Base-by-base conservation (phyloP, 2,113 vertebrate species). In the Ageneiosus marmoratus region DNA sequence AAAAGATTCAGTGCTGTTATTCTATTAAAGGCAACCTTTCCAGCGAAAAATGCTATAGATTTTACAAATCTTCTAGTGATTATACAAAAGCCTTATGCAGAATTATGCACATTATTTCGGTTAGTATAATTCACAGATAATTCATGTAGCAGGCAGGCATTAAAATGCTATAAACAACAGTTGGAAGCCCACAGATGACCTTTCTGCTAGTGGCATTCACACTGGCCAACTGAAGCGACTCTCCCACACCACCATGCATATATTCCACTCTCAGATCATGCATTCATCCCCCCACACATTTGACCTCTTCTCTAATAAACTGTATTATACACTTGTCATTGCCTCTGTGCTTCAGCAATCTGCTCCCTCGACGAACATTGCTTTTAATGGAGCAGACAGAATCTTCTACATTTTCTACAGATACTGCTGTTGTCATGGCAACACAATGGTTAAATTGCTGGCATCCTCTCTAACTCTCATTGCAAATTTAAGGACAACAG, bases 401-500 rank as follows among this genome's bases (percentile, higher is more conserved):
- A 82, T 87, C 77, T 67, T 69, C 79, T 79, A 73, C 72, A 56
- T 73, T 84, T 85, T 81, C 80, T 83, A 87, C 80, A 82, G 82
- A 88, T 83, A 82, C 73, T 58, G 80, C 58, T 10, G 87, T 86
- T 86, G 85, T 85, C 87, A 88, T 88, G 83, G 78, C 77, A 88
- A 88, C 87, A 84, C 85, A 85, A 85, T 83, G 81, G 83, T 86
- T 86, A 82, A 83, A 83, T 73, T 83, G 65, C 87, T 70, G 34
- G 44, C 81, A 80, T 55, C 79, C 72, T 74, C 73, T 79, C 74
- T 50, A 78, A 79, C 78, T 53, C 76, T 79, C 67, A 67, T 37
- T 65, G 77, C 83, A 88, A 81, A 85, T 83, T 86, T 86, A 85
- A 83, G 81, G 81, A 70, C 77, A 79, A 81, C 75, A 81, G 80